Conservation (phyloP, 2,113 vertebrate species). For the Stigmatopora nigra region DNA sequence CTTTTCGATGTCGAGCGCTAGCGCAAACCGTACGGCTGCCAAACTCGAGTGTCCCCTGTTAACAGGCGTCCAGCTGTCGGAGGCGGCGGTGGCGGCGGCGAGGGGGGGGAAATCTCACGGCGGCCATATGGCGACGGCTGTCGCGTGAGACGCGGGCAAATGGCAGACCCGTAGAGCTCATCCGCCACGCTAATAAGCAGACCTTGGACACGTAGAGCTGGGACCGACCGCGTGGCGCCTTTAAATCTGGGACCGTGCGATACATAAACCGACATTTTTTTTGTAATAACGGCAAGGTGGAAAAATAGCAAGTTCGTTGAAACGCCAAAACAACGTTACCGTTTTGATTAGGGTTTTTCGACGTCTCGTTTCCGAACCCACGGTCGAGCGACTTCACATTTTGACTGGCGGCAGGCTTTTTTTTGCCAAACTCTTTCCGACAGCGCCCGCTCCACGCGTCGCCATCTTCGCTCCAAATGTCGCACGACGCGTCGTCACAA, state of each 20-base stretch:
- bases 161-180: conserved; percentile 76
- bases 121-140: conserved; percentile 90
- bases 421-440: no score
- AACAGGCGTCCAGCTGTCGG: conserved; percentile 92
- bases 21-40: conserved; percentile 84
- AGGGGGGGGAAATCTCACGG: conserved; percentile 83
- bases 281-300: no score
- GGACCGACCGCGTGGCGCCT: conserved; percentile 52
- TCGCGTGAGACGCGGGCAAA: conserved; percentile 79
- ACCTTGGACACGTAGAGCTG: conserved; percentile 51
- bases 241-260: background rate
- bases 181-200: conserved; percentile 73
- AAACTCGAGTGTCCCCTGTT: conserved; percentile 83
- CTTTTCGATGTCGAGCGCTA: conserved; percentile 34
- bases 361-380: no score
- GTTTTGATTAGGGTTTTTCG: no score
- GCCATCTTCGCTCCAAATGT: background rate
- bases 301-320: no score
- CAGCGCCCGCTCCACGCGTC: no score
- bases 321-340: no score
- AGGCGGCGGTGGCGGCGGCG: conserved; percentile 27
- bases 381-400: no score
- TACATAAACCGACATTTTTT: no score
- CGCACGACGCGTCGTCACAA: background rate
- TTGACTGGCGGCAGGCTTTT: background rate